phyloP scores from a whole-genome alignment of 2,888 invertebrate species.

The Polia nebulosa region DNA sequence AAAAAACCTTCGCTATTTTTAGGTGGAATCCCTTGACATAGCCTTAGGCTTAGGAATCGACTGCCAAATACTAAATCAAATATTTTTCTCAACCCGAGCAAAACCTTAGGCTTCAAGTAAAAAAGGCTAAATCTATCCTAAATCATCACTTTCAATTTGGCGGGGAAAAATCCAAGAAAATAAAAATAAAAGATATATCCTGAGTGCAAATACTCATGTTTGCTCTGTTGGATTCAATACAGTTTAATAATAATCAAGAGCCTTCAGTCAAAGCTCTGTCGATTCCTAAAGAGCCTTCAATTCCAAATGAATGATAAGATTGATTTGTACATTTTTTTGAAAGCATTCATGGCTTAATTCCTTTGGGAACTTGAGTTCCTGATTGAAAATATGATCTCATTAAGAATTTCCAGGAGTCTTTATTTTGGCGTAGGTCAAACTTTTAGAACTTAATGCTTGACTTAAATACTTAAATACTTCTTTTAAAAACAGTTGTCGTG shows the following conservation, averaged over 20 bases:
- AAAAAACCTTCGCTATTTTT: conserved; percentile 31
- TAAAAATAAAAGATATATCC: conserved; percentile 24
- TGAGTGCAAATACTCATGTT: conserved; percentile 34
- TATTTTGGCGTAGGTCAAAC: background rate
- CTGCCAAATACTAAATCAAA: conserved; percentile 46
- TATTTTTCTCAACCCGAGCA: conserved; percentile 34
- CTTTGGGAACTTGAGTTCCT: conserved; percentile 11
- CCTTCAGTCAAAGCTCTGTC: conserved; percentile 31
- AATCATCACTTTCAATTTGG: conserved; percentile 37
- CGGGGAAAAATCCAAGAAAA: background rate
- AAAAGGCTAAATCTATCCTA: conserved; percentile 29
- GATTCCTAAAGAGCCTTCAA: conserved; percentile 10
- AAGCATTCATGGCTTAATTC: conserved; percentile 12
- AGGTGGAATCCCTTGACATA: conserved; percentile 45
- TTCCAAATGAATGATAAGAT: conserved; percentile 37
- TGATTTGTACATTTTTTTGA: conserved; percentile 43
- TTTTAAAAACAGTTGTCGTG: too few species aligned
- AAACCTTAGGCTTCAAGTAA: conserved; percentile 16
- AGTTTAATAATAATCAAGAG: conserved; percentile 43
- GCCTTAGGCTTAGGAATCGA: conserved; percentile 22
- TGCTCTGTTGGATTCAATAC: conserved; percentile 29
- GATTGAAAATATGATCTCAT: conserved; percentile 15
- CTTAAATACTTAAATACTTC: too few species aligned
- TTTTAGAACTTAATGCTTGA: background rate
- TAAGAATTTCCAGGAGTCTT: background rate